Evolutionary conservation across 2,888 invertebrate genomes (phyloP).

Genomic region (Cataglyphis livida): DNA sequence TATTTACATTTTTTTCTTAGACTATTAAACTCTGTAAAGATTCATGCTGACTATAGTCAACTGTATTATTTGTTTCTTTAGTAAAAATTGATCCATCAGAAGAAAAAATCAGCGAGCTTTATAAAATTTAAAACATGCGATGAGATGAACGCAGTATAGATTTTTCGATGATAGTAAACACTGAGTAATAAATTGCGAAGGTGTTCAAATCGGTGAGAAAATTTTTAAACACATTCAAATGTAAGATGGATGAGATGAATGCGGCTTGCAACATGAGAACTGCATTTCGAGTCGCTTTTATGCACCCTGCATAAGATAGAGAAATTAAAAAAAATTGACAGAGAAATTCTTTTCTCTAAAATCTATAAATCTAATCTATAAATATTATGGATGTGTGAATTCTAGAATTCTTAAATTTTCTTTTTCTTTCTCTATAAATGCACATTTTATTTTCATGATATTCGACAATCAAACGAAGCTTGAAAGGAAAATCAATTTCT

Average conservation of each 20-base stretch:
- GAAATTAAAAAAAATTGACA: conserved; percentile 10
- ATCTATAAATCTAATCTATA: background rate
- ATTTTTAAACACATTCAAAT: conserved; percentile 40
- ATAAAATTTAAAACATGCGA: conserved; percentile 54
- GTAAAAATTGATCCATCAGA: conserved; percentile 42
- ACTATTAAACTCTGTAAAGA: conserved; percentile 19
- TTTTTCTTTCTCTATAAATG: background rate
- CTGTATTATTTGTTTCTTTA: conserved; percentile 2
- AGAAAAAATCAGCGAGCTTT: conserved; percentile 37
- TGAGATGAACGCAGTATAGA: conserved; percentile 31
- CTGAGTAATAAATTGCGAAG: conserved; percentile 1
- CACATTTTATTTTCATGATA: background rate
- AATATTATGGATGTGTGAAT: background rate
- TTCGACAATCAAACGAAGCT: background rate
- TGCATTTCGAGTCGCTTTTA: conserved; percentile 22
- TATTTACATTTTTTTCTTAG: conserved; percentile 13
- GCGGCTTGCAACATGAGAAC: conserved; percentile 40
- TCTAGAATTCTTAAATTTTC: background rate
- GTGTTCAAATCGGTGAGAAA: conserved; percentile 6
- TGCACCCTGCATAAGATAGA: conserved; percentile 9
- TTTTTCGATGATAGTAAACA: conserved; percentile 19
- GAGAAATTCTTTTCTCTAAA: background rate
- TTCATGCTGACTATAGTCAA: conserved; percentile 45
- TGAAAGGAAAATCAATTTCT: background rate
- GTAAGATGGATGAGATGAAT: conserved; percentile 36